Conservation (phyloP, 2,888 invertebrate species). For the Hydroisotoma schaefferi region DNA sequence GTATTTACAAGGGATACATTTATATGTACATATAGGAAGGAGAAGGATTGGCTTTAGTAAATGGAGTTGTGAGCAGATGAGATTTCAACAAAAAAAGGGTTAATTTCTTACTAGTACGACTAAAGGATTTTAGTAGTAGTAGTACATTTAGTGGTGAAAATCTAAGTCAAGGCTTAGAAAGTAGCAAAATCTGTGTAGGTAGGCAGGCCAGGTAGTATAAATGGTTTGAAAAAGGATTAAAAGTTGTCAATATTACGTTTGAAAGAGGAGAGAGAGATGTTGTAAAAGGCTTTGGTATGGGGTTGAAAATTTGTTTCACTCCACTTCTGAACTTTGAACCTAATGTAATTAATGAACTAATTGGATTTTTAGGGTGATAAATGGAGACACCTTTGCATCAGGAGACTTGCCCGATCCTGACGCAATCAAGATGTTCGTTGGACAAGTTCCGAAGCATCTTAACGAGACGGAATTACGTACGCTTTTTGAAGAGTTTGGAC, state of each 20-base stretch:
- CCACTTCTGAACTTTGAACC: constrained; percentile 5
- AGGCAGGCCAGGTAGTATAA: neutral
- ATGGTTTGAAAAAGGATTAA: neutral
- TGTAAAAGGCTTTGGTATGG: neutral
- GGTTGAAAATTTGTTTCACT: constrained; percentile 18
- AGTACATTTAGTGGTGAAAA: constrained; percentile 7
- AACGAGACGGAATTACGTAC: constrained; percentile 91
- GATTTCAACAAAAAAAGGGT: constrained; percentile 23
- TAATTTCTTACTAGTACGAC: constrained; percentile 24
- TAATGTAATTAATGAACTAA: constrained; percentile 38
- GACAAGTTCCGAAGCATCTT: constrained; percentile 95
- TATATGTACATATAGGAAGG: neutral
- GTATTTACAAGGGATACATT: neutral
- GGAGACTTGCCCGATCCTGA: constrained; percentile 77
- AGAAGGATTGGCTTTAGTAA: neutral
- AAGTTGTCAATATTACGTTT: neutral
- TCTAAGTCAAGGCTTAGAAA: too few relatives aligned
- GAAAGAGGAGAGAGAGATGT: neutral
- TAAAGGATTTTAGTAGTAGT: neutral
- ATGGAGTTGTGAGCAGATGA: constrained; percentile 15
- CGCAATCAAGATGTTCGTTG: constrained; percentile 99
- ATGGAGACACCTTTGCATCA: constrained; percentile 47
- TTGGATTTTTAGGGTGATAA: constrained; percentile 48
- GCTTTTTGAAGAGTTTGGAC: constrained; percentile 97
- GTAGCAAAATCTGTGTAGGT: neutral